Base-by-base conservation (phyloP, 2,113 vertebrate species). In the Trichechus manatus region DNA sequence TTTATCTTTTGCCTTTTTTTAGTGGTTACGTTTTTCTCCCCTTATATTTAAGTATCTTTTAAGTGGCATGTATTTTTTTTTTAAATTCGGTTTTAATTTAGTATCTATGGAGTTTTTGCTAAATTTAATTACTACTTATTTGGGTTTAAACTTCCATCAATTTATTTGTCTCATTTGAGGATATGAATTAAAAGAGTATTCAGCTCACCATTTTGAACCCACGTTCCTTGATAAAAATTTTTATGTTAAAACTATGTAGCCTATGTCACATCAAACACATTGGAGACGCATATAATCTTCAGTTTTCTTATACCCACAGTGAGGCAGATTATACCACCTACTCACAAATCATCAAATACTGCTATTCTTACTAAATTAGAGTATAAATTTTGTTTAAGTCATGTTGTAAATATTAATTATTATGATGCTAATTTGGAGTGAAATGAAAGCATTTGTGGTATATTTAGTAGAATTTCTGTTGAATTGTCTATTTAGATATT, bases 221-320 rank as follows among this genome's bases (percentile, higher is more conserved):
- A 59, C 22, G 11, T 50, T 61, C n/a, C 2, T 84, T 15, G 6
- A n/a, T 1, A 81, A 25, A 64, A 25, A 63, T 13, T 50, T 84
- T 74, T 47, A 22, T 1, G 0, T 63, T 13, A 23, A 1, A 31
- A 13, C 31, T 56, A 77, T 70, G 1, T 13, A 15, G 14, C 1
- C 17, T 17, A 31, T 15, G n/a, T 39, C 47, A 36, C 29, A 22
- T 36, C 33, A 61, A 61, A 19, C 25, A 31, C 53, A 9, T 3
- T 1, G 4, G 7, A 82, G 63, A 50, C 22, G n/a, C 19, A 3
- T 27, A 39, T 25, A 11, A 7, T 39, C 14, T 39, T 63, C 36
- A 39, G 5, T 22, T 61, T 86, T 59, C 22, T 80, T 11, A 6
- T 66, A 6, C 20, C 53, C 8, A 47, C 13, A 44, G 44, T 15